A percentile compares a stretch with the other conserved stretches of the same genome.
Evolutionary conservation across 2,888 invertebrate genomes (phyloP).

Genomic region (Molorchus minor): DNA sequence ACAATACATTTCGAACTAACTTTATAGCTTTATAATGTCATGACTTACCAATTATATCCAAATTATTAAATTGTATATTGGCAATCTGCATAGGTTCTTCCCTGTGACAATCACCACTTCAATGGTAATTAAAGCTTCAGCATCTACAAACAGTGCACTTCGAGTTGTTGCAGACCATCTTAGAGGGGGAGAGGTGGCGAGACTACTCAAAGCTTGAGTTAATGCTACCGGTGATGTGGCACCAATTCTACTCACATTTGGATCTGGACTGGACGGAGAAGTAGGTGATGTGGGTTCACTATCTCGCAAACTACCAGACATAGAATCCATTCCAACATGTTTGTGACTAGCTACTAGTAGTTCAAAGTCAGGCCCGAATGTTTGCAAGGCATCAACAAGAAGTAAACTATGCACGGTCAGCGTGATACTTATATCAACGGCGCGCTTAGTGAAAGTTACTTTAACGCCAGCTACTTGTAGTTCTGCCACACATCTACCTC

Average conservation of each 20-base stretch:
- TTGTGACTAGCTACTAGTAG: constrained; percentile 93
- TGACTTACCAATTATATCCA: constrained; percentile 90
- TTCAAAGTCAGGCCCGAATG: constrained; percentile 95
- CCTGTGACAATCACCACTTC: constrained; percentile 79
- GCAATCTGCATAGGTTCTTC: constrained; percentile 72
- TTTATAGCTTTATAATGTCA: constrained; percentile 8
- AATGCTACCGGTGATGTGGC: constrained; percentile 67
- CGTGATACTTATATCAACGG: constrained; percentile 78
- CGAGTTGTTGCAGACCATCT: constrained; percentile 41
- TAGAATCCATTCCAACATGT: constrained; percentile 93
- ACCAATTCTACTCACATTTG: constrained; percentile 51
- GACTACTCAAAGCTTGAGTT: constrained; percentile 65
- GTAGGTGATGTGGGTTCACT: constrained; percentile 92
- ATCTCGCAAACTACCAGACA: constrained; percentile 90
- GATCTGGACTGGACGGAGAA: constrained; percentile 81
- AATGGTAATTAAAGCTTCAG: constrained; percentile 80
- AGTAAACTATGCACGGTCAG: constrained; percentile 92
- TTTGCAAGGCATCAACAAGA: constrained; percentile 93
- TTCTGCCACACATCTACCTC: constrained; percentile 91
- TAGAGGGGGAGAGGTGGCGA: constrained; percentile 56
- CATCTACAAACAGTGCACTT: constrained; percentile 60
- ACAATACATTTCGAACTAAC: no score
- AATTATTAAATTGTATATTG: constrained; percentile 90
- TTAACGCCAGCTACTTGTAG: constrained; percentile 90
- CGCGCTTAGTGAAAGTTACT: constrained; percentile 77